Base-by-base conservation (phyloP, 1,140 invertebrate genomes). In the Drosophila varians region DNA sequence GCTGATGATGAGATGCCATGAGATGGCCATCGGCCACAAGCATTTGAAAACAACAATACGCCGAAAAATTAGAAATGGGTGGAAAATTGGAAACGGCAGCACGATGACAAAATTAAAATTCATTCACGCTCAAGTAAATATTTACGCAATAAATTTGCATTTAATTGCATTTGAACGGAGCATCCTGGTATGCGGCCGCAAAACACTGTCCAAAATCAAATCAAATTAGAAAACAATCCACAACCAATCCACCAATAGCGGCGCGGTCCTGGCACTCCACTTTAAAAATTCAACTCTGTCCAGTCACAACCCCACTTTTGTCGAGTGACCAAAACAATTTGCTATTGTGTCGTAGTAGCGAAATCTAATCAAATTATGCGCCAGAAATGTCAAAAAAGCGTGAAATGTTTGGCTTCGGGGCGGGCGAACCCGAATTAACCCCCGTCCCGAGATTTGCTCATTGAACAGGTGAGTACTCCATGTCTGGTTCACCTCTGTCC, bases 111-210 rank as follows among this genome's bases (percentile, higher is more conserved):
- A 86, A 86, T 86, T 87, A 86, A 84, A 86, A 84, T 86, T 87
- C 82, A 86, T 86, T 87, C 79, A 80, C 82, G 82, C 82, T 86
- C 82, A 86, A 86, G 82, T 86, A 86, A 86, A 86, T 86, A 86
- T 86, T 86, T 87, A 86, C 82, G 82, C 82, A 86, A 86, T 87
- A 86, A 86, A 86, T 86, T 86, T 86, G 82, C 82, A 86, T 86
- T 87, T 86, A 86, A 84, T 84, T 84, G 80, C 80, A 82, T 82
- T 82, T 72, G 76, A 60, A 55, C 36, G 36, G n/a, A n/a, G 31
- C 53, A 36, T 19, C 25, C 61, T 54, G 26, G 48, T 40, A 43
- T 38, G 36, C 47, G 9, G 49, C 73, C 74, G 58, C 79, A 84
- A 69, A 82, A 62, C 77, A 58, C 56, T 64, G 64, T 45, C 46